A percentile compares a stretch with the other conserved stretches of the same genome.
Conservation (phyloP, 2,797 vertebrate genomes). For the Xenentodon cancila region DNA sequence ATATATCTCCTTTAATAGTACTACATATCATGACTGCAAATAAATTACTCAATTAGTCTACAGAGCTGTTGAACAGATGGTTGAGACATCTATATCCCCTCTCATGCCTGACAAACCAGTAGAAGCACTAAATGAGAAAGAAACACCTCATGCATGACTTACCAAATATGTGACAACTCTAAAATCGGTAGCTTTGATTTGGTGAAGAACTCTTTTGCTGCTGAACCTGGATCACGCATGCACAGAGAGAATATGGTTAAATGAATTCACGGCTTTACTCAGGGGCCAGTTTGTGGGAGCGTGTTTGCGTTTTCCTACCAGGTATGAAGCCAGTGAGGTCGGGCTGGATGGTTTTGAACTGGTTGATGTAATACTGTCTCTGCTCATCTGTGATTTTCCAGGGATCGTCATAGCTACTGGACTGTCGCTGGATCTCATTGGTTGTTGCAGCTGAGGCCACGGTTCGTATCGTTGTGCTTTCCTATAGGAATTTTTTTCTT, state of each 20-base stretch:
- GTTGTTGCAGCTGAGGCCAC: conserved; percentile 89
- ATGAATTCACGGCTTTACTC: not conserved
- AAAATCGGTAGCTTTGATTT: conserved; percentile 99
- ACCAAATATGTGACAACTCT: conserved; percentile 99
- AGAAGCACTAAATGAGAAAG: not conserved
- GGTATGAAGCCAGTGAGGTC: conserved; percentile 99
- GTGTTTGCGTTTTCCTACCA: conserved; percentile 79
- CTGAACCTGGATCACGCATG: conserved; percentile 87
- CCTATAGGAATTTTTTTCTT: conserved; percentile 70
- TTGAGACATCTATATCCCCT: too few species aligned
- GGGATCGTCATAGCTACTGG: conserved; percentile 95
- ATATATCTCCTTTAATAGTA: too few species aligned
- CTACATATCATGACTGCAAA: too few species aligned
- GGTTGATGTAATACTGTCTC: conserved; percentile 99
- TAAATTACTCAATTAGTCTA: too few species aligned
- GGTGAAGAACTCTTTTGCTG: conserved; percentile 99
- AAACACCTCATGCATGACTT: conserved; percentile 72
- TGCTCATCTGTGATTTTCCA: conserved; percentile 99
- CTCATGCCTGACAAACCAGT: too few species aligned
- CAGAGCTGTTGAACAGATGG: too few species aligned
- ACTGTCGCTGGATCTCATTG: conserved; percentile 99
- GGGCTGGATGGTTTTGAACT: conserved; percentile 99
- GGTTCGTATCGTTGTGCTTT: conserved; percentile 95
- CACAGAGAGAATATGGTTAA: not conserved
- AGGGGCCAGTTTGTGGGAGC: not conserved